A percentile compares a stretch with the other conserved stretches of the same genome.
Evolutionary conservation across 2,113 vertebrate genomes (phyloP).

Genomic region (Pundamilia nyererei): DNA sequence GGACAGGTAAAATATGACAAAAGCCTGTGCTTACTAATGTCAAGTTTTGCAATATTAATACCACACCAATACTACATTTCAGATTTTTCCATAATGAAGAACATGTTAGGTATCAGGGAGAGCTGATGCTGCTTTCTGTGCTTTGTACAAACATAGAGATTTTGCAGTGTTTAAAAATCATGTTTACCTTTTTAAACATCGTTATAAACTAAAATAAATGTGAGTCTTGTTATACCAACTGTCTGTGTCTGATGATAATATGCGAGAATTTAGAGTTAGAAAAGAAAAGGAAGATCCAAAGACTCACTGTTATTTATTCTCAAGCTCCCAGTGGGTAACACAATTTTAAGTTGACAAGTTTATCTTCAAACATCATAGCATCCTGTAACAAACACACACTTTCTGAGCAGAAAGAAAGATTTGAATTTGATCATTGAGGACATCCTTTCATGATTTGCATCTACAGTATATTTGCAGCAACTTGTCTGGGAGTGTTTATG

Average conservation of each 20-base stretch:
- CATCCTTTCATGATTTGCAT: background rate
- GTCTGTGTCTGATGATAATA: background rate
- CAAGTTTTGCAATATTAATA: background rate
- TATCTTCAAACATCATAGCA: background rate
- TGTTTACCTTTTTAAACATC: background rate
- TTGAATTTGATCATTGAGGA: background rate
- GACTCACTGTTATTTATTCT: background rate
- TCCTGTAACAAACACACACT: background rate
- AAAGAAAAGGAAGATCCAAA: background rate
- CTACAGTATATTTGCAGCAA: background rate
- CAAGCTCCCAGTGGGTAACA: background rate
- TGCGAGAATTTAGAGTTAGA: background rate
- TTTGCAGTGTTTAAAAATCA: background rate
- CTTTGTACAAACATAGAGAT: background rate
- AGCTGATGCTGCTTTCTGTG: background rate
- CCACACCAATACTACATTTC: background rate
- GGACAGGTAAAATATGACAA: conserved; percentile 73
- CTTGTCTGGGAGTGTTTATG: background rate
- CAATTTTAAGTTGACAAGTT: background rate
- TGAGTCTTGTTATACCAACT: background rate
- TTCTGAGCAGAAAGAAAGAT: background rate
- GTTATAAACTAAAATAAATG: background rate
- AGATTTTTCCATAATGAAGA: background rate
- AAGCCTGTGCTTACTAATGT: background rate
- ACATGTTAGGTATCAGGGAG: background rate